Percentiles rank a stretch among this genome's conserved stretches.
phyloP scores from a whole-genome alignment of 2,888 invertebrate genomes.

The Mimumesa dahlbomi region DNA sequence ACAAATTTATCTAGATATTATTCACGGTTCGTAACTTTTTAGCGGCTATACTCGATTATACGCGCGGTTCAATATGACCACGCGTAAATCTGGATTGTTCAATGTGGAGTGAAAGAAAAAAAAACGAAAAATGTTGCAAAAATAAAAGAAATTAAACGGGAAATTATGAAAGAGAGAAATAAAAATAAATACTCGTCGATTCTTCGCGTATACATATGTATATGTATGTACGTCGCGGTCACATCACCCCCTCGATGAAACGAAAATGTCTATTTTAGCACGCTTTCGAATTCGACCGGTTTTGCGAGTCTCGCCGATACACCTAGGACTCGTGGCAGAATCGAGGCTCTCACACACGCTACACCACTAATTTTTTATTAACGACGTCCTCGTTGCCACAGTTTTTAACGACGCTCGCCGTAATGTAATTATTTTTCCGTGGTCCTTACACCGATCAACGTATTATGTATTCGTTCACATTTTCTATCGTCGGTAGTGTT shows the following conservation, averaged over 20 bases:
- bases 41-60: background rate
- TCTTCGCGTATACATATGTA: background rate
- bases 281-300: no score
- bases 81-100: slow-evolving; percentile 2
- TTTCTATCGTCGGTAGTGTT: no score
- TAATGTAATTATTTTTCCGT: background rate
- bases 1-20: background rate
- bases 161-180: no score
- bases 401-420: background rate
- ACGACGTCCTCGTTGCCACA: background rate
- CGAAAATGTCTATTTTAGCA: background rate
- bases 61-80: background rate
- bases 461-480: no score
- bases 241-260: background rate
- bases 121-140: slow-evolving; percentile 2
- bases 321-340: background rate
- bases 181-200: background rate
- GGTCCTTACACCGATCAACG: background rate
- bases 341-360: slow-evolving; percentile 47
- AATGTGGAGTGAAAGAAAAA: slow-evolving; percentile 1
- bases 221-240: background rate
- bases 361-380: slow-evolving; percentile 31
- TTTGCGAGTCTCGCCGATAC: no score
- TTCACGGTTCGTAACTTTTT: slow-evolving; percentile 4
- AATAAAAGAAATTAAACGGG: slow-evolving; percentile 1